Percentiles rank a stretch among this genome's conserved stretches.
Conservation (phyloP, 2,797 vertebrate genomes). For the Rhinoraja longicauda region DNA sequence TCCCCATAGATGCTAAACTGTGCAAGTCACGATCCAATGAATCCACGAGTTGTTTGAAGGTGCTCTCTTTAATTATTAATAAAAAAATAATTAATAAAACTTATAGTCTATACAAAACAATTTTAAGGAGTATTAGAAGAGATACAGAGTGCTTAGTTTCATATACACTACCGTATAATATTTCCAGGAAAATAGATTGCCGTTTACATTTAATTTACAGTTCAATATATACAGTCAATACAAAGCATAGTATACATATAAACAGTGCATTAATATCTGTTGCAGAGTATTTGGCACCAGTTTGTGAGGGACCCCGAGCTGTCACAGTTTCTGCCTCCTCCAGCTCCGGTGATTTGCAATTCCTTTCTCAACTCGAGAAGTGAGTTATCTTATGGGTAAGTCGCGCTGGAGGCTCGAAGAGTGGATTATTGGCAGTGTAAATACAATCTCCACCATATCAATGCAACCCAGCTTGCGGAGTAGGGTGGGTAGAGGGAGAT, state of each 20-base stretch:
- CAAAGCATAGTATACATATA: constrained; percentile 66
- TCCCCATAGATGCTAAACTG: background rate
- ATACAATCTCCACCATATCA: background rate
- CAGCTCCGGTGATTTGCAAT: background rate
- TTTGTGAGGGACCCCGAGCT: background rate
- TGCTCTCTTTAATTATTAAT: constrained; percentile 51
- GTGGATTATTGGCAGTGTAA: constrained; percentile 8
- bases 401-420: background rate
- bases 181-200: constrained; percentile 68
- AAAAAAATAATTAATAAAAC: constrained; percentile 70
- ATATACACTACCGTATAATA: constrained; percentile 70
- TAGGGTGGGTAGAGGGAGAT: background rate
- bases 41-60: background rate
- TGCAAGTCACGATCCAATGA: background rate
- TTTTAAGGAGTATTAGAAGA: constrained; percentile 57
- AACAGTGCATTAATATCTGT: constrained; percentile 61
- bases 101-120: constrained; percentile 70
- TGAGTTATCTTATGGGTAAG: background rate
- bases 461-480: background rate
- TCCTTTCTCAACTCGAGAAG: background rate
- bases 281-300: background rate
- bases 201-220: constrained; percentile 79
- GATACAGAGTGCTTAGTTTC: constrained; percentile 63
- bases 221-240: constrained; percentile 74
- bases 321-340: background rate